These are phyloP conservation scores for Tapirus indicus DNA, from an alignment of 2,797 vertebrate species.

Conservation along the genomic window DNA sequence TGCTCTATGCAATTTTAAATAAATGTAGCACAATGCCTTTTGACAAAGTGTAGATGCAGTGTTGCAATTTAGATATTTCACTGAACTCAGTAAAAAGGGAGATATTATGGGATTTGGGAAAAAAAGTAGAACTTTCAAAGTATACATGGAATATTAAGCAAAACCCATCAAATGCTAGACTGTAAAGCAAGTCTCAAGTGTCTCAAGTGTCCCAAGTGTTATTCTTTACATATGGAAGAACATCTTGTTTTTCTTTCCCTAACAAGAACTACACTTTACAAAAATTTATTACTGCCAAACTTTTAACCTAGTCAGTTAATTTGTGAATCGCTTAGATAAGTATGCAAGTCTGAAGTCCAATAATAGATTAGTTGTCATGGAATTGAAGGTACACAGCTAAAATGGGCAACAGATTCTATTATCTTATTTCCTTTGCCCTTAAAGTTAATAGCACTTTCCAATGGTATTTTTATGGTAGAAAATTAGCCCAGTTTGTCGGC, in stretches of 20 bases:
- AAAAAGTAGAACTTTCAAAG: conserved; percentile 1
- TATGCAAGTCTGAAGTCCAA: background rate
- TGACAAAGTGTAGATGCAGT: background rate
- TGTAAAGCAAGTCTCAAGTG: background rate
- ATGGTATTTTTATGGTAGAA: background rate
- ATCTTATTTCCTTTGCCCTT: background rate
- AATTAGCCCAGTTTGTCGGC: background rate
- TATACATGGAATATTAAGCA: conserved; percentile 9
- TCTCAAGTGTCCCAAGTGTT: background rate
- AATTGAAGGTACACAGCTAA: conserved; percentile 17
- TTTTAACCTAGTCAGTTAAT: conserved; percentile 32
- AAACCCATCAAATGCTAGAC: conserved; percentile 2
- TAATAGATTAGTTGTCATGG: background rate
- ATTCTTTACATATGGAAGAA: background rate
- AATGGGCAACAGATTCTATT: background rate
- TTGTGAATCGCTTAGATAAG: conserved; percentile 10
- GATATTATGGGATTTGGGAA: background rate
- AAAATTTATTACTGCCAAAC: background rate
- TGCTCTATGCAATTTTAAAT: background rate
- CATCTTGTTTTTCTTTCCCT: background rate
- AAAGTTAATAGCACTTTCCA: conserved; percentile 6
- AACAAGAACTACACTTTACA: conserved; percentile 10
- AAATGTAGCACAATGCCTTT: background rate
- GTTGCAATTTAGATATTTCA: background rate
- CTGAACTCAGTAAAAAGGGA: background rate